Base-by-base conservation (phyloP, 2,888 invertebrate genomes). In the Lycocerus yunnanus region DNA sequence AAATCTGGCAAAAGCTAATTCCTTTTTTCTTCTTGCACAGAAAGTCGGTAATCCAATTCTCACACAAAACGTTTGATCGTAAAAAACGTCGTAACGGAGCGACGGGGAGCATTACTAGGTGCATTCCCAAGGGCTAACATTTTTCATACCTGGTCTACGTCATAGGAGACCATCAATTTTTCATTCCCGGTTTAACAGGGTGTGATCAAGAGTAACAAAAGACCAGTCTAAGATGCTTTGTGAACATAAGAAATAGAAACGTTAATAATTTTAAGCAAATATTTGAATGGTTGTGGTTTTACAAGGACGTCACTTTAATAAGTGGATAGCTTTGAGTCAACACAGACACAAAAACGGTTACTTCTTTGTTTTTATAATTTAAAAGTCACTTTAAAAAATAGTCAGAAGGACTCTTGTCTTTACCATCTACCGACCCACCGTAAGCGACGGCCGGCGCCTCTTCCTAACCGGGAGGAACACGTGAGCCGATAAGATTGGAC, bases 61-160 rank as follows among this genome's bases (percentile, higher is more conserved):
- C 74, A 73, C 76, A 76, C 74, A 76, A 76, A 76, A 74, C 76
- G 76, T 68, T 74, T 74, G 76, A 76, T 74, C 71, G 68, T 76
- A 76, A 76, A 76, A 73, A 73, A 73, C 73, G 72, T 71, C 68
- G 43, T 43, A 43, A 43, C 43, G 71, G 68, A 71, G 72, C 71
- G 75, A 70, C 66, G 70, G 67, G 71, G 69, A 67, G 69, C 68
- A 71, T 69, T 75, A 72, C 75, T 71, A 71, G 72, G 27, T 71
- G 77, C 77, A 77, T 77, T 79, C 78, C 78, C 78, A 78, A 78
- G 78, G 78, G 79, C 79, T 77, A 77, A 75, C 70, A 78, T 78
- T 76, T 79, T 77, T 79, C 78, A 74, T 76, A 76, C 76, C 76
- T 76, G 76, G 73, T 65, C 73, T 73, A 66, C 73, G 59, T 68